These are phyloP conservation scores for Callopanchax toddi DNA, from an alignment of 2,113 vertebrate genomes.

Conservation along the genomic window DNA sequence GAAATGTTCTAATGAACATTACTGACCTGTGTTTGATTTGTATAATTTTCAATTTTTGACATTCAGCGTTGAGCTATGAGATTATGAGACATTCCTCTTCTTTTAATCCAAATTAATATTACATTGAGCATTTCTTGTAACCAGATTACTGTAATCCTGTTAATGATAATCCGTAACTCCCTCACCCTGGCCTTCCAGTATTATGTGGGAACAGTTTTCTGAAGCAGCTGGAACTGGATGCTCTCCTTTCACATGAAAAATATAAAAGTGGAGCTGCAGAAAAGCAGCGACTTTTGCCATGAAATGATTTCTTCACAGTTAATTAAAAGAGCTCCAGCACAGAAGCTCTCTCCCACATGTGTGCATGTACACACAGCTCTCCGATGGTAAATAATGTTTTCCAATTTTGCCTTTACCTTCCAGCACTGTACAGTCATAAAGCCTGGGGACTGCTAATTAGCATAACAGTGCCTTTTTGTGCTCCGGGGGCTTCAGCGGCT, in stretches of 20 bases:
- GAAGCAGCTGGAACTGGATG: constrained; percentile 38
- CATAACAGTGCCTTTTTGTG: constrained; percentile 68
- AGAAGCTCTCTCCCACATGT: constrained; percentile 36
- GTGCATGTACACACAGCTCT: constrained; percentile 4
- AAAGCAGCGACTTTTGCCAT: constrained; percentile 42
- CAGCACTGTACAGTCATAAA: constrained; percentile 36
- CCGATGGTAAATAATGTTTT: constrained; percentile 44
- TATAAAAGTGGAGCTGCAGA: constrained; percentile 29
- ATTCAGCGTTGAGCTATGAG: constrained; percentile 10
- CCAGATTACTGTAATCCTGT: constrained; percentile 71
- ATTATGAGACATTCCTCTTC: constrained; percentile 33
- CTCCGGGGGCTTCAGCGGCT: constrained; percentile 37
- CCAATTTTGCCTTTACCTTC: constrained; percentile 28
- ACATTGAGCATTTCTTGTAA: constrained; percentile 53
- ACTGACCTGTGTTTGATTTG: no score
- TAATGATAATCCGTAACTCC: constrained; percentile 62
- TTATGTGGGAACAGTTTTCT: constrained; percentile 31
- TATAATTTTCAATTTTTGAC: no score
- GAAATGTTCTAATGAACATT: no score
- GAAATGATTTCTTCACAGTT: constrained; percentile 60
- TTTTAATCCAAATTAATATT: constrained; percentile 64
- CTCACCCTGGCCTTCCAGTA: constrained; percentile 47
- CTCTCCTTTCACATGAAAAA: no score
- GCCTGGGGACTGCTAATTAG: constrained; percentile 52
- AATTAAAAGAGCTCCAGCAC: constrained; percentile 53